Conservation (phyloP, 2,113 vertebrate species). For the Nyctereutes procyonoides region DNA sequence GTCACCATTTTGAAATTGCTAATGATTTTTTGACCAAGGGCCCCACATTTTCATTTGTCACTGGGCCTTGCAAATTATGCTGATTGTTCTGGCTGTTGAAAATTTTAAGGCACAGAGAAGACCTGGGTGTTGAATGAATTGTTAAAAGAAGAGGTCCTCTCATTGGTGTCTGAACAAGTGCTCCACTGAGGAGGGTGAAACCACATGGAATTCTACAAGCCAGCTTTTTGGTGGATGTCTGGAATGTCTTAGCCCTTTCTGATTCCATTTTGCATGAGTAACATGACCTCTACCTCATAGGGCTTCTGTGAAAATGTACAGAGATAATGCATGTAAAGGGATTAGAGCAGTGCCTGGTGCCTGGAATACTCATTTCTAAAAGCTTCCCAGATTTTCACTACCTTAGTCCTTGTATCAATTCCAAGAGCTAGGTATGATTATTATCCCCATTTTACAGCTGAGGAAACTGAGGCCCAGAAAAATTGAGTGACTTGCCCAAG, state of each 20-base stretch:
- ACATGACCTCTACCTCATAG: neutral
- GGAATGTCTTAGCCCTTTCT: neutral
- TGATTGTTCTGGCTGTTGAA: neutral
- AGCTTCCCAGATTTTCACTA: neutral
- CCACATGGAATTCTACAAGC: neutral
- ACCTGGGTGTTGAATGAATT: neutral
- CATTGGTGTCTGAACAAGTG: neutral
- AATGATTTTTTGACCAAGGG: neutral
- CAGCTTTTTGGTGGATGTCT: neutral
- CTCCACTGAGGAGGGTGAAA: neutral
- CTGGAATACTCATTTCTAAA: neutral
- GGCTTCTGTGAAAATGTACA: neutral
- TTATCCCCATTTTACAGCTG: neutral
- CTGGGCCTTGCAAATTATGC: neutral
- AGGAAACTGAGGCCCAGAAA: neutral
- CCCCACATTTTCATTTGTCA: neutral
- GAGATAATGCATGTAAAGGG: neutral
- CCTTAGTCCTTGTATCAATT: neutral
- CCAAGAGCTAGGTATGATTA: neutral
- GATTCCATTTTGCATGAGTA: neutral
- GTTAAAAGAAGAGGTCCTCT: neutral
- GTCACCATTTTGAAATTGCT: neutral
- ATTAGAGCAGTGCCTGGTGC: neutral
- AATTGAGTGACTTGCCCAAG: neutral
- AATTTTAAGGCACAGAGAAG: neutral